phyloP scores from a whole-genome alignment of 2,888 invertebrate genomes.

The Parnassius apollo region DNA sequence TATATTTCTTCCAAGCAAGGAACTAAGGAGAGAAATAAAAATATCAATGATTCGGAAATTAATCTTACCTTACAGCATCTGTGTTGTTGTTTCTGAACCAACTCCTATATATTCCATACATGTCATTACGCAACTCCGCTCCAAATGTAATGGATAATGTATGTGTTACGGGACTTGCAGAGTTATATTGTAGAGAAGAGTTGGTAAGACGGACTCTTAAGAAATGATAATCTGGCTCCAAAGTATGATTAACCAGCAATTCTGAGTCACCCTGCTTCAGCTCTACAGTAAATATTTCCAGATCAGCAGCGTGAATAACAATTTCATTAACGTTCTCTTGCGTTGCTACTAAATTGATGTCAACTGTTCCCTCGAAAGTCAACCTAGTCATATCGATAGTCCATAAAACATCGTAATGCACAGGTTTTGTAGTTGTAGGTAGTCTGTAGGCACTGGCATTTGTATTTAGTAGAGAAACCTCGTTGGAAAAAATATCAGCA shows the following conservation, averaged over 20 bases:
- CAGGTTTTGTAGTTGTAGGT: constrained; percentile 74
- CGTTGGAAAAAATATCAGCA: constrained; percentile 36
- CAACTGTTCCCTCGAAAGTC: constrained; percentile 57
- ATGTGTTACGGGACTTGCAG: constrained; percentile 40
- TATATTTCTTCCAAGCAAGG: too few species aligned
- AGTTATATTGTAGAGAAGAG: constrained; percentile 43
- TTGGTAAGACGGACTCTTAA: constrained; percentile 41
- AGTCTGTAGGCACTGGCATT: constrained; percentile 57
- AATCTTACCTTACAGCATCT: constrained; percentile 44
- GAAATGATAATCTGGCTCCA: constrained; percentile 49
- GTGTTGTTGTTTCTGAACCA: constrained; percentile 56
- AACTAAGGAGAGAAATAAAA: too few species aligned
- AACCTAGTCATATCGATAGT: constrained; percentile 54
- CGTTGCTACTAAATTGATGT: constrained; percentile 56
- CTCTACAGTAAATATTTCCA: constrained; percentile 53
- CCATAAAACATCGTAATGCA: constrained; percentile 74
- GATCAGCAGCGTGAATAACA: constrained; percentile 56
- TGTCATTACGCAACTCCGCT: constrained; percentile 56
- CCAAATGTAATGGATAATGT: constrained; percentile 48
- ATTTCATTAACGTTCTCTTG: constrained; percentile 51
- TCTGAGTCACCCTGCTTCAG: constrained; percentile 50
- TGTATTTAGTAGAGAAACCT: constrained; percentile 31
- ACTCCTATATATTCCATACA: constrained; percentile 69
- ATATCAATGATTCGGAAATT: background rate
- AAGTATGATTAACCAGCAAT: constrained; percentile 30